Conservation (phyloP, 2,797 vertebrate species). For the Melanogrammus aeglefinus region DNA sequence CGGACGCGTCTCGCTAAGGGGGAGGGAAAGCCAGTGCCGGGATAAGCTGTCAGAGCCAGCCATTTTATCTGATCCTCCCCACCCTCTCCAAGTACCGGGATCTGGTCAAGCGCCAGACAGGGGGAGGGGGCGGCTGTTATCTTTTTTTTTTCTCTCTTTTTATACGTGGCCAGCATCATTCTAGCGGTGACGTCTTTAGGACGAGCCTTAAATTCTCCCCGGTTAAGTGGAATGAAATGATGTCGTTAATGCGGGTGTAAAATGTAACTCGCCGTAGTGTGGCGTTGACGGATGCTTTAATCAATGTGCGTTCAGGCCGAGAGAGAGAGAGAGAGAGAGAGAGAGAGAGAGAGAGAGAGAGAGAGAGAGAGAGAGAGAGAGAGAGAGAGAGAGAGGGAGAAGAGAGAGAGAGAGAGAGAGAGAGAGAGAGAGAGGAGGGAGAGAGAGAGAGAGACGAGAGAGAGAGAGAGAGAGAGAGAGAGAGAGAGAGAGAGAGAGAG, state of each 20-base stretch:
- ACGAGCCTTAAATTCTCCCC: constrained; percentile 47
- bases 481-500: too few relatives aligned
- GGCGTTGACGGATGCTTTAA: constrained; percentile 18
- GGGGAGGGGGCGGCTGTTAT: constrained; percentile 55
- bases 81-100: constrained; percentile 46
- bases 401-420: too few relatives aligned
- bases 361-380: too few relatives aligned
- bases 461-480: too few relatives aligned
- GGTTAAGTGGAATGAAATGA: constrained; percentile 41
- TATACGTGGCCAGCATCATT: constrained; percentile 44
- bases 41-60: constrained; percentile 62
- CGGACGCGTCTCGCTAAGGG: constrained; percentile 16
- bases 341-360: too few relatives aligned
- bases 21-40: constrained; percentile 23
- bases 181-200: constrained; percentile 38
- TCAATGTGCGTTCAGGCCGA: background rate
- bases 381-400: too few relatives aligned
- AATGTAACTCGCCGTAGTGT: constrained; percentile 29
- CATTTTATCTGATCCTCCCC: constrained; percentile 20
- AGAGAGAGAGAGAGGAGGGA: too few relatives aligned
- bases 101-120: constrained; percentile 48
- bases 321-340: too few relatives aligned
- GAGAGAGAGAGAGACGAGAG: too few relatives aligned
- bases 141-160: too few relatives aligned
- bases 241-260: constrained; percentile 29